Conservation (phyloP, 2,797 vertebrate species). For the Trichosurus vulpecula region DNA sequence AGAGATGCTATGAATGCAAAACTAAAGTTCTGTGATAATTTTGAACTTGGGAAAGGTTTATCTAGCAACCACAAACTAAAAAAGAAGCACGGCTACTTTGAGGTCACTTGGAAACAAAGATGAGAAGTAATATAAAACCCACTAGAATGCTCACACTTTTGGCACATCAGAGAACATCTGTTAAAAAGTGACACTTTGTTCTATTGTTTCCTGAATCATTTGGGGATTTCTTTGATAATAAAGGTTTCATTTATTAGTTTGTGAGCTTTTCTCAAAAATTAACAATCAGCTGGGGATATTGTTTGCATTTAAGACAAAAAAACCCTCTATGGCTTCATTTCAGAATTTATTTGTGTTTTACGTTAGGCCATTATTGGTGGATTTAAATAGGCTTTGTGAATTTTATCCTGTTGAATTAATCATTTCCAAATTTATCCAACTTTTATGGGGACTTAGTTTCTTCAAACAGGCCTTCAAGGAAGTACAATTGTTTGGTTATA, state of each 20-base stretch:
- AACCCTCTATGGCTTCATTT: slow-evolving; percentile 7
- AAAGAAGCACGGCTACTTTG: neutral
- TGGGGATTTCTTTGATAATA: slow-evolving; percentile 13
- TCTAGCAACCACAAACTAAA: slow-evolving; percentile 25
- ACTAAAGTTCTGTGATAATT: slow-evolving; percentile 31
- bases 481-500: slow-evolving; percentile 33
- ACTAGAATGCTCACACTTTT: neutral
- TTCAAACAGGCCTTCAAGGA: neutral
- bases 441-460: neutral
- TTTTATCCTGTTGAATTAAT: neutral
- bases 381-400: neutral
- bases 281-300: neutral
- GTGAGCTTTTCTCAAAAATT: neutral
- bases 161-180: neutral
- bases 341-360: neutral
- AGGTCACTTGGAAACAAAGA: neutral
- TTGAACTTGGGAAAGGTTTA: slow-evolving; percentile 49
- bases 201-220: slow-evolving; percentile 34
- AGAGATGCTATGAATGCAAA: slow-evolving; percentile 61
- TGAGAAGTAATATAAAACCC: neutral
- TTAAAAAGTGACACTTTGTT: neutral
- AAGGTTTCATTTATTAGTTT: slow-evolving; percentile 34
- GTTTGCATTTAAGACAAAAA: slow-evolving; percentile 21
- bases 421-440: neutral
- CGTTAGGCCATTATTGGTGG: neutral